Conservation (phyloP, 2,797 vertebrate species). For the Schizothorax lantsangensis region DNA sequence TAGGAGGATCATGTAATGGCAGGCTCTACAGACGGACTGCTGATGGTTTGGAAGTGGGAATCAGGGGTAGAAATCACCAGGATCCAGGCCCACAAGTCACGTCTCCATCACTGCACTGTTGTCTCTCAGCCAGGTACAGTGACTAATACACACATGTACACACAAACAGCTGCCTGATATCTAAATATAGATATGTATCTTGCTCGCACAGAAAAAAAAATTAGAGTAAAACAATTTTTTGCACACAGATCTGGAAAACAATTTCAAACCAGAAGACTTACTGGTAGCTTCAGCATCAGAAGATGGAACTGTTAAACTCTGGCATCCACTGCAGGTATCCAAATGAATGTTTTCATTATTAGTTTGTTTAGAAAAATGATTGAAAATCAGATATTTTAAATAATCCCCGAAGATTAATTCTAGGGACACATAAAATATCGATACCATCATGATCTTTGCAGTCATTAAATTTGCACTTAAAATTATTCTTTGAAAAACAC, state of each 20-base stretch:
- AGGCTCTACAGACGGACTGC: slow-evolving; percentile 77
- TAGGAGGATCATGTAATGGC: slow-evolving; percentile 81
- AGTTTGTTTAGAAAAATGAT: too few relatives aligned
- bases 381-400: too few relatives aligned
- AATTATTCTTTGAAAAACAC: too few relatives aligned
- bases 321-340: slow-evolving; percentile 86
- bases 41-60: slow-evolving; percentile 85
- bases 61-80: slow-evolving; percentile 78
- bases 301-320: slow-evolving; percentile 83
- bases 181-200: not conserved
- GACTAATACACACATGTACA: slow-evolving; percentile 1
- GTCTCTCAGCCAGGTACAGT: slow-evolving; percentile 62
- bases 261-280: slow-evolving; percentile 65
- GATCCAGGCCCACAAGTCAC: slow-evolving; percentile 81
- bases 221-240: not conserved
- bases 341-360: too few relatives aligned
- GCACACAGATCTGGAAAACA: slow-evolving; percentile 60
- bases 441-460: too few relatives aligned
- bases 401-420: too few relatives aligned
- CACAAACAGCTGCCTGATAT: not conserved
- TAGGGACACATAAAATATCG: too few relatives aligned
- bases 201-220: not conserved
- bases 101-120: slow-evolving; percentile 77
- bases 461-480: too few relatives aligned
- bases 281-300: slow-evolving; percentile 80